Evolutionary conservation across 2,797 vertebrate genomes (phyloP), one percentile per base, ranked within the genome.

Genomic region (Stomatorhinus walkeri): DNA sequence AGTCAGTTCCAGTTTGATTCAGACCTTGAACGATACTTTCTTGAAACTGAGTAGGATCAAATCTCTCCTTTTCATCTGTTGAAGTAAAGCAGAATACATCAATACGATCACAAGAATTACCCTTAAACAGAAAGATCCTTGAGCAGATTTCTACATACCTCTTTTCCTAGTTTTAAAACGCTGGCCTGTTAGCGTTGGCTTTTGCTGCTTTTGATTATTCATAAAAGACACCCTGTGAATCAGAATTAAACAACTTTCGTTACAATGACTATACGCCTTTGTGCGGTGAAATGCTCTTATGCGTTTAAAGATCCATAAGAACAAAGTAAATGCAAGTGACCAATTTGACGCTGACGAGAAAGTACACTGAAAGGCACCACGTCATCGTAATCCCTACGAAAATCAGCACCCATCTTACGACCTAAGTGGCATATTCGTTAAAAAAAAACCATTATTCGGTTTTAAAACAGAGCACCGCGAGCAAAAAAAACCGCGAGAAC

Each of bases 191-290:
- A 99, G 98, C 97, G 98, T 99, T 94, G 98, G 98, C 96, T 99
- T 99, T 95, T 98, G 98, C 96, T 98, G 98, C 98, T 98, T 99
- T 98, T 98, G 98, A 99, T 99, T 99, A 99, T 97, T 99, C 98
- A 99, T 99, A 99, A 99, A 99, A 99, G 97, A 98, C 97, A 97
- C 97, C 93, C 96, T 98, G 92, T 4, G 90, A 87, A 89, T 9
- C 68, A 91, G 88, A 10, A 85, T 28, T 36, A 32, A 86, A 81
- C 19, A 48, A 43, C 6, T 59, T 7, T 85, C 54, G 14, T 86
- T 87, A 56, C 32, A 72, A 14, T 40, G 28, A 72, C 36, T 14
- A 72, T 36, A 64, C 22, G 59, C 22, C 22, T 28, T 16, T 6
- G 32, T 36, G 68, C 12, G 14, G 68, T 40, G 14, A 36, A 72